Evolutionary conservation across 2,888 invertebrate genomes (phyloP).

Genomic region (Yponomeuta malinellus): DNA sequence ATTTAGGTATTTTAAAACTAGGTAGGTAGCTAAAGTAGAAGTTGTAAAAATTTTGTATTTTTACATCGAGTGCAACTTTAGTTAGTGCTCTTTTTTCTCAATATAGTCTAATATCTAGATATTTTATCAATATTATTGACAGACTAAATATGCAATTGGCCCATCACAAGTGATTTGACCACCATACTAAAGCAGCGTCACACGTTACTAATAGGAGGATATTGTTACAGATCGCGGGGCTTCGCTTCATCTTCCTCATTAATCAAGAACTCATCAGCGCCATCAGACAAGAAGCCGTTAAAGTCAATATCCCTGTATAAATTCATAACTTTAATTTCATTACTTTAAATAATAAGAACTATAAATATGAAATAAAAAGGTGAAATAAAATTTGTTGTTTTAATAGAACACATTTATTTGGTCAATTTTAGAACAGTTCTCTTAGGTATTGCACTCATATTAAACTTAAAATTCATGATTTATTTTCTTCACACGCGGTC

Average conservation of each 20-base stretch:
- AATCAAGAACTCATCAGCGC: slow-evolving; percentile 94
- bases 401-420: slow-evolving; percentile 75
- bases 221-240: slow-evolving; percentile 83
- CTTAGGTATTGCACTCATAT: slow-evolving; percentile 55
- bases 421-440: slow-evolving; percentile 67
- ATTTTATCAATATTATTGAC: too few species aligned
- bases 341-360: not conserved
- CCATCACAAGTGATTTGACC: too few species aligned
- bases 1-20: too few species aligned
- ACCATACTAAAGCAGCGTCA: not conserved
- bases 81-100: too few species aligned
- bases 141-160: too few species aligned
- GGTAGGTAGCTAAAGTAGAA: too few species aligned
- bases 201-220: not conserved
- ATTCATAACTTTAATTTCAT: not conserved
- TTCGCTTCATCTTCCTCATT: slow-evolving; percentile 94
- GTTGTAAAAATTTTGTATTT: too few species aligned
- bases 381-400: slow-evolving; percentile 28
- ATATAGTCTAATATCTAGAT: too few species aligned
- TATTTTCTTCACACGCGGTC: slow-evolving; percentile 25
- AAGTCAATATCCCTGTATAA: slow-evolving; percentile 78
- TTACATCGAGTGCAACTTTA: too few species aligned
- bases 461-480: slow-evolving; percentile 44
- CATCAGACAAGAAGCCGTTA: slow-evolving; percentile 91
- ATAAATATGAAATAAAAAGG: slow-evolving; percentile 7